phyloP scores from a whole-genome alignment of 37 sponge, comb jelly and placozoan species.

The Hormiphora californensis region DNA sequence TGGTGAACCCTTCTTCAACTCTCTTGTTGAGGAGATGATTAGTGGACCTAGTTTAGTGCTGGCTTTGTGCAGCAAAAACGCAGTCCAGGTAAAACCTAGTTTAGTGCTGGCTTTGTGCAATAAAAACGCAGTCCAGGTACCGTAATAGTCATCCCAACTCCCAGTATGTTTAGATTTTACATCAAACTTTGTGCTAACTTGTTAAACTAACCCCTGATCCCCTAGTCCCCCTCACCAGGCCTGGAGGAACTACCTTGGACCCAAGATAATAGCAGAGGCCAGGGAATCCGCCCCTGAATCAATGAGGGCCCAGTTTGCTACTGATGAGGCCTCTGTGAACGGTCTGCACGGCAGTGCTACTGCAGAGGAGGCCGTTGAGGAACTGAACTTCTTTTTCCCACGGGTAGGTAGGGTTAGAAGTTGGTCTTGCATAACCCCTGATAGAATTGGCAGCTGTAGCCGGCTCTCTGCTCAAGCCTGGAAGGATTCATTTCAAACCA shows the following conservation, averaged over 20 bases:
- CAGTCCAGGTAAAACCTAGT: slow-evolving; percentile 45
- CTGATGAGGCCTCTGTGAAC: slow-evolving; percentile 14
- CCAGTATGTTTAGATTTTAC: too few relatives aligned
- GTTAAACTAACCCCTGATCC: too few relatives aligned
- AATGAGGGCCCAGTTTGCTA: slow-evolving; percentile 2
- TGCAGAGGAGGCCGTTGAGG: slow-evolving; percentile 46
- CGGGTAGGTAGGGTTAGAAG: slow-evolving; percentile 5
- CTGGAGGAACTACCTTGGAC: not conserved
- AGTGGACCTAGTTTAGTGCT: slow-evolving; percentile 34
- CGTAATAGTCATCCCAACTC: too few relatives aligned
- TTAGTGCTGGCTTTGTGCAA: slow-evolving; percentile 27
- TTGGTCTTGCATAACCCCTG: too few relatives aligned
- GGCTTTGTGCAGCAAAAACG: slow-evolving; percentile 38
- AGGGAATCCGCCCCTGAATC: not conserved
- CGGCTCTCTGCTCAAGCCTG: too few relatives aligned
- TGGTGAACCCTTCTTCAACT: slow-evolving; percentile 12
- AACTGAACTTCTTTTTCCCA: slow-evolving; percentile 54
- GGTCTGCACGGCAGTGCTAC: slow-evolving; percentile 48
- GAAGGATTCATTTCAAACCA: too few relatives aligned
- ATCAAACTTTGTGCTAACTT: too few relatives aligned
- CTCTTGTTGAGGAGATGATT: slow-evolving; percentile 7
- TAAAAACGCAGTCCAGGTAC: slow-evolving; percentile 33
- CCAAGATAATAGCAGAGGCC: slow-evolving; percentile 11
- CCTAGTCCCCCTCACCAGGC: too few relatives aligned
- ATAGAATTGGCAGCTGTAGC: too few relatives aligned